Evolutionary conservation across 2,113 vertebrate species (phyloP).

Genomic region (Chlorocebus sabaeus): DNA sequence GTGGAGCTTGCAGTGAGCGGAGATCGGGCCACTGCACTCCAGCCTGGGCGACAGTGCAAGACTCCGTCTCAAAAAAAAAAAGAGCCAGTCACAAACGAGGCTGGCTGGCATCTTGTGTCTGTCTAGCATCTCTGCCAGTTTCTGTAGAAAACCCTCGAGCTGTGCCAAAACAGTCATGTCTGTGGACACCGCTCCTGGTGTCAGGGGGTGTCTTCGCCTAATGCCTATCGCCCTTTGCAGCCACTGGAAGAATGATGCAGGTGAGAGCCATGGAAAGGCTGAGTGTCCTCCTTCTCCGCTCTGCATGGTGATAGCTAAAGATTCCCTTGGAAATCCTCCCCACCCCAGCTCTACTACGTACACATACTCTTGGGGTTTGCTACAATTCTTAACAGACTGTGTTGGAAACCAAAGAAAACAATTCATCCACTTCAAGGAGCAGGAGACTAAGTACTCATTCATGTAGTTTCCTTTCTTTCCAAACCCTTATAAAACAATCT

Average conservation of each 20-base stretch:
- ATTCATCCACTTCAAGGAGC: neutral
- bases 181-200: no score
- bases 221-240: no score
- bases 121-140: neutral
- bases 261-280: no score
- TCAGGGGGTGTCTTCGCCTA: no score
- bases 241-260: no score
- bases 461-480: neutral
- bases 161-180: no score
- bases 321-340: neutral
- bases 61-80: no score
- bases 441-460: neutral
- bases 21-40: no score
- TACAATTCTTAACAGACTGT: neutral
- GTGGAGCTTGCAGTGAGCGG: no score
- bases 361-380: neutral
- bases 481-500: neutral
- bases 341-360: fast-evolving
- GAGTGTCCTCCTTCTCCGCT: no score
- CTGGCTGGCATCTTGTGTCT: no score
- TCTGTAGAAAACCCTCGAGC: neutral
- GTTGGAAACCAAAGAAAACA: neutral
- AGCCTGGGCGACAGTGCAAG: no score
- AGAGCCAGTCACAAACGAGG: neutral
- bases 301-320: neutral